phyloP scores from a whole-genome alignment of 2,797 vertebrate genomes.

The Xenops minutus region DNA sequence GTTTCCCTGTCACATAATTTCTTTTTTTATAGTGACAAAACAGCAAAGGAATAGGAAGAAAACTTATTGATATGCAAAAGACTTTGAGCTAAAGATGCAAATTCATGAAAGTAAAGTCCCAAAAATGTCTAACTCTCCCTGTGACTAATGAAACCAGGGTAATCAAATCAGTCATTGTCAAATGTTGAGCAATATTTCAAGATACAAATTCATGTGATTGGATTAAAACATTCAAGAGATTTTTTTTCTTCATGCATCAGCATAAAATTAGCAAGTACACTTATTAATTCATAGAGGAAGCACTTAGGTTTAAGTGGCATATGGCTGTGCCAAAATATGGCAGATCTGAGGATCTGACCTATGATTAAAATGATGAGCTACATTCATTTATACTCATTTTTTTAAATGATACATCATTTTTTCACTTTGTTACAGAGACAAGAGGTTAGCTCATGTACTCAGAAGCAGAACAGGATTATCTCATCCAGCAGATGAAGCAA shows the following conservation, averaged over 20 bases:
- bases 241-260: not conserved
- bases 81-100: not conserved
- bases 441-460: slow-evolving; percentile 50
- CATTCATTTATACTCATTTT: not conserved
- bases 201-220: not conserved
- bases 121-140: not conserved
- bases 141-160: not conserved
- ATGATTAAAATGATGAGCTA: slow-evolving; percentile 50
- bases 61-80: not conserved
- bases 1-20: not conserved
- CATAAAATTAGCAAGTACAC: slow-evolving; percentile 18
- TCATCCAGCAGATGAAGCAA: slow-evolving; percentile 46
- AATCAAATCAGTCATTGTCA: not conserved
- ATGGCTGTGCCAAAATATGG: slow-evolving; percentile 18
- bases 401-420: slow-evolving; percentile 12
- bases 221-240: slow-evolving; percentile 28
- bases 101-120: not conserved
- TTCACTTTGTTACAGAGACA: slow-evolving; percentile 42
- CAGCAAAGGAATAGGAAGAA: not conserved
- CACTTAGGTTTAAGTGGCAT: slow-evolving; percentile 23
- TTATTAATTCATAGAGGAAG: slow-evolving; percentile 30
- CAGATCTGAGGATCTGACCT: slow-evolving; percentile 21
- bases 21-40: not conserved
- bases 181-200: not conserved
- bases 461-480: slow-evolving; percentile 49